Conservation (phyloP, 2,888 invertebrate species). For the Empis livida region DNA sequence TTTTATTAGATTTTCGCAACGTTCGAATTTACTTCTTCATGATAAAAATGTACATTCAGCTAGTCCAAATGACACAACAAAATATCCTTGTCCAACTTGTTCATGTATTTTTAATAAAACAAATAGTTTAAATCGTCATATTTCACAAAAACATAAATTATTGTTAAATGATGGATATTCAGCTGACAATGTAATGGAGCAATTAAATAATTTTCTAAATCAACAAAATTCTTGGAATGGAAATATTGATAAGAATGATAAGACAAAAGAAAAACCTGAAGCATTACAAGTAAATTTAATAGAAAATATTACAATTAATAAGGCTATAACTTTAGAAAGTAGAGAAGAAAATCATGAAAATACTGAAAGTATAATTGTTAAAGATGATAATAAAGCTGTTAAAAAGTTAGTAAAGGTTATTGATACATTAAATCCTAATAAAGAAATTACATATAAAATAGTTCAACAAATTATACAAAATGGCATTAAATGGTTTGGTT, state of each 20-base stretch:
- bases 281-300: not conserved
- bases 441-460: constrained; percentile 11
- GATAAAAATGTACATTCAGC: not conserved
- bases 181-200: constrained; percentile 2
- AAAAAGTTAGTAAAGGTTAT: constrained; percentile 8
- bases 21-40: not conserved
- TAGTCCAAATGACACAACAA: not conserved
- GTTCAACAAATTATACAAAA: constrained; percentile 13
- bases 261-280: not conserved
- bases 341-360: not conserved
- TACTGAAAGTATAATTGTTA: not conserved
- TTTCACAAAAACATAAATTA: not conserved
- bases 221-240: not conserved
- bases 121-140: constrained; percentile 17
- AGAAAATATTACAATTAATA: not conserved
- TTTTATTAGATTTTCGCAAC: not conserved
- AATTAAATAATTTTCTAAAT: not conserved
- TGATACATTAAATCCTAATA: constrained; percentile 14
- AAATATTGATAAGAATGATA: not conserved
- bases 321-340: not conserved
- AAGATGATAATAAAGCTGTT: not conserved
- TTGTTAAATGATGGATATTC: not conserved
- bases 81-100: constrained; percentile 8
- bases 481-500: constrained; percentile 15
- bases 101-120: constrained; percentile 15